Conservation (phyloP, 2,888 invertebrate genomes). For the Oxyteleia sp. region DNA sequence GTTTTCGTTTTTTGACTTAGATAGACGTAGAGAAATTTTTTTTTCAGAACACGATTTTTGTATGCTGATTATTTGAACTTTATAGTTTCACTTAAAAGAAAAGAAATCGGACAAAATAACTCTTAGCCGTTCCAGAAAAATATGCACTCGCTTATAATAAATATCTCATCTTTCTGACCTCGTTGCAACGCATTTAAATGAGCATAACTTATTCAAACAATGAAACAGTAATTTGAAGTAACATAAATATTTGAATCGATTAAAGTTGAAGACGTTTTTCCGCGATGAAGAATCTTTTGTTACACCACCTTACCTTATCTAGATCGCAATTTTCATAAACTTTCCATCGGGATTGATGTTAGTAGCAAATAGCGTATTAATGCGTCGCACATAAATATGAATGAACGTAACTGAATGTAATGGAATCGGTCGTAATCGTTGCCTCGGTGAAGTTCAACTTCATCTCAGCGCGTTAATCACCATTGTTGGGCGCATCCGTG, state of each 20-base stretch:
- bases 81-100: no score
- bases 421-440: conserved; percentile 48
- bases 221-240: conserved; percentile 1
- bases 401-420: conserved; percentile 68
- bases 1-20: no score
- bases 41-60: no score
- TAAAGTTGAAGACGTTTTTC: conserved; percentile 27
- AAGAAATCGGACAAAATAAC: no score
- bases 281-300: conserved; percentile 27
- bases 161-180: conserved; percentile 27
- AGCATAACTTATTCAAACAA: conserved; percentile 15
- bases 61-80: no score
- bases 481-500: conserved; percentile 61
- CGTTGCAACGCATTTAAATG: conserved; percentile 5
- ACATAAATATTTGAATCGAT: conserved; percentile 24
- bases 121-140: no score
- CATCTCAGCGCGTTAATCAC: conserved; percentile 65
- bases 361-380: conserved; percentile 54
- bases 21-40: no score
- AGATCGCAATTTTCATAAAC: conserved; percentile 53
- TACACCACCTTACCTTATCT: conserved; percentile 26
- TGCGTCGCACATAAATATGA: conserved; percentile 67
- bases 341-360: conserved; percentile 63
- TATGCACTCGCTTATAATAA: conserved; percentile 17
- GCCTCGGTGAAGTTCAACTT: conserved; percentile 62